A percentile compares a stretch with the other conserved stretches of the same genome.
phyloP scores from a whole-genome alignment of 2,888 invertebrate genomes.

The Hyles lineata region DNA sequence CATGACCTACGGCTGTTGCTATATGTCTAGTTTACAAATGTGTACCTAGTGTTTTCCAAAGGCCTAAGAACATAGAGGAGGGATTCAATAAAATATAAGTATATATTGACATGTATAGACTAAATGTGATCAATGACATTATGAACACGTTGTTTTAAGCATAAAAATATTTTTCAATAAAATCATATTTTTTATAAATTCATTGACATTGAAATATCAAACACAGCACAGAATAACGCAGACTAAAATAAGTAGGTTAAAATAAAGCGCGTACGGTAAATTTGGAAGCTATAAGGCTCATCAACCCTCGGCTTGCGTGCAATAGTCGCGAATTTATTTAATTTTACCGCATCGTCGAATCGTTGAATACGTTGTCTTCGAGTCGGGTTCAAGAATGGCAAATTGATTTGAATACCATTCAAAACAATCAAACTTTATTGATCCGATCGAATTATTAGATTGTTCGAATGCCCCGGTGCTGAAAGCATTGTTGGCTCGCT shows the following conservation, averaged over 20 bases:
- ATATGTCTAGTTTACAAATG: not conserved
- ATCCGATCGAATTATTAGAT: conserved; percentile 49
- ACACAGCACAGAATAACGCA: not conserved
- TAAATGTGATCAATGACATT: too few relatives aligned
- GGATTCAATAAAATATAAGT: too few relatives aligned
- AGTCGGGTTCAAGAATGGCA: conserved; percentile 42
- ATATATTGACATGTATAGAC: too few relatives aligned
- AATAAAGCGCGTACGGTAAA: conserved; percentile 38
- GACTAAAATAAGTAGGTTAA: conserved; percentile 15
- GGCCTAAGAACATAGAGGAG: too few relatives aligned
- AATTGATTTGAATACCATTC: conserved; percentile 60
- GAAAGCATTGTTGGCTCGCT: conserved; percentile 46
- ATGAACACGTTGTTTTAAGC: too few relatives aligned
- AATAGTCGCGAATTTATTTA: conserved; percentile 57
- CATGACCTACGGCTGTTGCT: conserved; percentile 26
- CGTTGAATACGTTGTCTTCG: conserved; percentile 46
- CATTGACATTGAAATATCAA: not conserved
- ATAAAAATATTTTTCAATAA: too few relatives aligned
- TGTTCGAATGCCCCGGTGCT: conserved; percentile 42
- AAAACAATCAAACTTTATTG: conserved; percentile 53
- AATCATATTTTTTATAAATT: not conserved
- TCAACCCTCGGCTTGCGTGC: conserved; percentile 55
- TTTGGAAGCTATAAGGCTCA: conserved; percentile 49
- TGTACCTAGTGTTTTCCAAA: not conserved
- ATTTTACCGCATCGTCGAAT: conserved; percentile 52